Conservation (phyloP, 2,113 vertebrate genomes). For the Pelmatolapia mariae region DNA sequence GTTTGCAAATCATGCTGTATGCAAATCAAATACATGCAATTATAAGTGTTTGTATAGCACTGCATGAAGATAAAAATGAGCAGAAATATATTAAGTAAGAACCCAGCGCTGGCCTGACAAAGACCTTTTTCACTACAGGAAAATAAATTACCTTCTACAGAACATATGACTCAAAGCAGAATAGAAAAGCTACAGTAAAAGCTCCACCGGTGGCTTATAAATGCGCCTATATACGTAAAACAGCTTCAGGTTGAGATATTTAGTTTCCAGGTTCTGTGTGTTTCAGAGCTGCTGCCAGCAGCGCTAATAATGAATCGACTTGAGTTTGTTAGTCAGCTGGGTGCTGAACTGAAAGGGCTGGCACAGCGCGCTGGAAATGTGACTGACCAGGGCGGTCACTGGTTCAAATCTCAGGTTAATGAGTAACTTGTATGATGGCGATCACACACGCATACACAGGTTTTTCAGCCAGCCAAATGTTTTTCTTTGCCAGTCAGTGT, state of each 20-base stretch:
- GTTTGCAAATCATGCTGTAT: conserved; percentile 3
- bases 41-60: neutral
- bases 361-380: conserved; percentile 36
- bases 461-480: neutral
- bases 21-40: neutral
- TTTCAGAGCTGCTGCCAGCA: conserved; percentile 10
- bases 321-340: conserved; percentile 26
- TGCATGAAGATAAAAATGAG: neutral
- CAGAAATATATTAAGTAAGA: neutral
- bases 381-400: conserved; percentile 17
- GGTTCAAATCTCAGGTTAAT: conserved; percentile 47
- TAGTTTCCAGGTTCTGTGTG: conserved; percentile 41
- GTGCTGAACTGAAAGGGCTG: conserved; percentile 18
- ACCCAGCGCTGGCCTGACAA: neutral
- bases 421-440: conserved; percentile 5
- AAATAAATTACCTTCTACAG: conserved; percentile 15
- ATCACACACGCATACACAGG: conserved; percentile 9
- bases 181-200: conserved; percentile 19
- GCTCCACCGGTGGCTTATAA: conserved; percentile 40
- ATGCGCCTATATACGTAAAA: conserved; percentile 28
- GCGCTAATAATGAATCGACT: conserved; percentile 9
- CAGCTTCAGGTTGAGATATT: conserved; percentile 24
- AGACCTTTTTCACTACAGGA: conserved; percentile 13
- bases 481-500: neutral
- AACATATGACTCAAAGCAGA: conserved; percentile 23